phyloP scores from a whole-genome alignment of 2,113 vertebrate species.

The Hyaena hyaena region DNA sequence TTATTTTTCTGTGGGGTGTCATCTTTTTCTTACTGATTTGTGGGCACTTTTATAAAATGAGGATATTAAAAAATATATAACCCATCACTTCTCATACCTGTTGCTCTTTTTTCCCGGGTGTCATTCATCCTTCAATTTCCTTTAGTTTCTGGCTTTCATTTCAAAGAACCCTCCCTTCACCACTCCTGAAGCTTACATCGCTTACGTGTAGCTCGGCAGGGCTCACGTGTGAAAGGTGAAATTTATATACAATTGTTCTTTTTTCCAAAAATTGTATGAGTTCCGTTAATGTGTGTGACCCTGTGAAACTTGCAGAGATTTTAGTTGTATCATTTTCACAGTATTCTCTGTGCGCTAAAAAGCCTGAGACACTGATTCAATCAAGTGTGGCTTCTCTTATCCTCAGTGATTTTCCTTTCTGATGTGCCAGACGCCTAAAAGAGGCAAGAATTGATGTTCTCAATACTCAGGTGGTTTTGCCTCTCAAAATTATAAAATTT shows the following conservation, averaged over 20 bases:
- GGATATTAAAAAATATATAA: not conserved
- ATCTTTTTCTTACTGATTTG: not conserved
- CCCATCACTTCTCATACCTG: not conserved
- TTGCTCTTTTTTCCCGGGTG: not conserved
- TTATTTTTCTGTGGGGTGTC: not conserved
- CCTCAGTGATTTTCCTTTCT: not conserved
- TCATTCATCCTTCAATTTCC: not conserved
- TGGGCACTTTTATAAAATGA: not conserved
- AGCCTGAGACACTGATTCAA: not conserved
- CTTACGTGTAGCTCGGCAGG: not conserved
- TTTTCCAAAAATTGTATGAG: not conserved
- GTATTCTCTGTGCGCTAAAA: not conserved
- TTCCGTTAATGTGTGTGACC: not conserved
- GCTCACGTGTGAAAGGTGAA: not conserved
- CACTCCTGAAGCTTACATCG: too few species aligned
- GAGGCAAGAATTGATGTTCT: not conserved
- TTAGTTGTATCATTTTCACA: not conserved
- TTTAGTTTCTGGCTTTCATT: not conserved
- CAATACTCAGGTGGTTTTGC: not conserved
- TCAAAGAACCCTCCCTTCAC: not conserved
- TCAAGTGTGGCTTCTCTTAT: not conserved
- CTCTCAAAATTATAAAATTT: constrained; percentile 57
- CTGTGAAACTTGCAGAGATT: not conserved
- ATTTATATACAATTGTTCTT: not conserved
- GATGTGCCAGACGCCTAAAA: not conserved